Conservation (phyloP, 1,140 invertebrate species). For the Dufourea novaeangliae region DNA sequence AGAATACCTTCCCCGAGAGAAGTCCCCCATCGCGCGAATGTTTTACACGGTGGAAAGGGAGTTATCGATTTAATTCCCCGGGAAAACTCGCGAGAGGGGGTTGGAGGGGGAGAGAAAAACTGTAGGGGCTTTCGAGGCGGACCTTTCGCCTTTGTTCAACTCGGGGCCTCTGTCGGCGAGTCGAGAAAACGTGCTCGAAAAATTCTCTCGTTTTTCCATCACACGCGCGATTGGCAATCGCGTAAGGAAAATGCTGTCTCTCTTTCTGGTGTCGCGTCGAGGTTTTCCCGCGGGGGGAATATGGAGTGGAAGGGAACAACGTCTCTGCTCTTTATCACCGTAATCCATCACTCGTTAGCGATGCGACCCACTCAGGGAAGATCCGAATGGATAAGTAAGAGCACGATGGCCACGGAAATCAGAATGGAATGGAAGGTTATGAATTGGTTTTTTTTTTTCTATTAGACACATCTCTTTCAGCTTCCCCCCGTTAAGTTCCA, state of each 20-base stretch:
- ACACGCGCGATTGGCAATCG: not conserved
- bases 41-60: slow-evolving; percentile 71
- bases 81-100: slow-evolving; percentile 67
- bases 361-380: not conserved
- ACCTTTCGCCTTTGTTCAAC: slow-evolving; percentile 52
- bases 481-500: too few species aligned
- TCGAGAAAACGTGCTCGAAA: not conserved
- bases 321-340: not conserved
- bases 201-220: not conserved
- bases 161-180: not conserved
- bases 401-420: not conserved
- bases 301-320: too few species aligned
- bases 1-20: slow-evolving; percentile 2
- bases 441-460: not conserved
- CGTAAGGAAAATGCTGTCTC: not conserved
- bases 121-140: slow-evolving; percentile 22
- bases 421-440: not conserved
- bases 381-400: not conserved
- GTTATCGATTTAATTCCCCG: slow-evolving; percentile 78
- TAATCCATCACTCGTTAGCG: not conserved
- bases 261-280: not conserved
- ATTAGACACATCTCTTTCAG: not conserved
- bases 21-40: slow-evolving; percentile 69
- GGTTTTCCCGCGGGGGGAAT: not conserved
- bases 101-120: slow-evolving; percentile 62